phyloP scores from a whole-genome alignment of 2,113 vertebrate genomes.

The Elephas maximus region DNA sequence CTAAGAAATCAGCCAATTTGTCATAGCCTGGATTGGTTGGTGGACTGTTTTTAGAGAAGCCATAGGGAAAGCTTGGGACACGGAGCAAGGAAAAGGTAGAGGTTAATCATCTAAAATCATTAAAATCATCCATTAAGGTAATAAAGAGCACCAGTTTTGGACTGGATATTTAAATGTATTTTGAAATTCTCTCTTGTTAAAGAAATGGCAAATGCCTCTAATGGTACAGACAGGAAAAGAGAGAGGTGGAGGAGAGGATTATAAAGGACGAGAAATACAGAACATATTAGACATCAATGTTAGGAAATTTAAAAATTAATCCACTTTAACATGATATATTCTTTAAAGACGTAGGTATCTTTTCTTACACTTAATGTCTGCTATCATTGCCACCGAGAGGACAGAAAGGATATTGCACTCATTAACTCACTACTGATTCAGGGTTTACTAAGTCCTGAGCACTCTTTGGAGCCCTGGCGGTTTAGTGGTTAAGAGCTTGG shows the following conservation, averaged over 20 bases:
- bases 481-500: too few relatives aligned
- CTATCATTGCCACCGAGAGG: background rate
- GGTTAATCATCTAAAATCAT: constrained; percentile 34
- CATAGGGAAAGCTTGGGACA: constrained; percentile 3
- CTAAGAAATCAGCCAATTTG: background rate
- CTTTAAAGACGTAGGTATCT: background rate
- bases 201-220: background rate
- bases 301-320: background rate
- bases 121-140: constrained; percentile 16
- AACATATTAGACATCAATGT: background rate
- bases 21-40: too few relatives aligned
- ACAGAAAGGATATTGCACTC: background rate
- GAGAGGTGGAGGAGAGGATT: background rate
- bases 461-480: background rate
- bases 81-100: background rate
- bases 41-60: background rate
- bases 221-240: background rate
- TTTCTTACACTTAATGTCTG: constrained; percentile 11
- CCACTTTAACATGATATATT: background rate
- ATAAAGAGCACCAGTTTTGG: background rate
- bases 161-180: background rate
- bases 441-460: background rate
- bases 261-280: background rate
- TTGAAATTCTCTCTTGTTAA: background rate
- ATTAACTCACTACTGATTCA: background rate